Evolutionary conservation across 2,888 invertebrate species (phyloP), one percentile per base, ranked within the genome.

Genomic region (Drosophila mimetica): DNA sequence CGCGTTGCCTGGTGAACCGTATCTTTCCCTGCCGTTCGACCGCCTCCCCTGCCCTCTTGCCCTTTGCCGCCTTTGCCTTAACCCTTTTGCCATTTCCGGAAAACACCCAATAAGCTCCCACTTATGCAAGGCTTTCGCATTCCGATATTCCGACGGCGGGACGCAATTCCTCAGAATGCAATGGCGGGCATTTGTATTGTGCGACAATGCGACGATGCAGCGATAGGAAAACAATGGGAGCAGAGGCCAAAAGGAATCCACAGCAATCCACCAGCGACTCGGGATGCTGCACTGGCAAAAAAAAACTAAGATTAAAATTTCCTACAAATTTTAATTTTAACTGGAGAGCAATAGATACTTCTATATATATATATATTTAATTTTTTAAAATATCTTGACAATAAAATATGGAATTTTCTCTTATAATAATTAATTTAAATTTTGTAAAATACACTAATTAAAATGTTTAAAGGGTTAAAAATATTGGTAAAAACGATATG

Each of bases 181-280:
- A 36, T 42, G 52, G 34, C 54, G 28, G 18, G 25, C 42, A 66
- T 66, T 64, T 66, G 67, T 66, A 64, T 30, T 52, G 22, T 37
- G 64, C 67, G 60, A 61, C 60, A 55, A 64, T 52, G 67, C 69
- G 58, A 46, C 50, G 47, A 63, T 53, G 65, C 44, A 57, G 66
- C 78, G 72, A 71, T 76, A 64, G 76, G 71, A 69, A 80, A 80
- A 80, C 83, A 80, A 83, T 83, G 76, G 71, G 70, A 71, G 66
- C 71, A 53, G 14, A 52, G 70, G 60, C 66, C 60, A 50, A 60
- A 71, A 74, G 81, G 81, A 87, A 85, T 81, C 71, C 81, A 65
- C 65, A 70, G 74, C 74, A 75, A 74, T 85, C 79, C 64, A 32
- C 22, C 22, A 13, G 14, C 13, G 18, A 22, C 84, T 51, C 57